Percentiles rank a stretch among this genome's conserved stretches.
Conservation (phyloP, 2,888 invertebrate genomes). For the Meloe dianella region DNA sequence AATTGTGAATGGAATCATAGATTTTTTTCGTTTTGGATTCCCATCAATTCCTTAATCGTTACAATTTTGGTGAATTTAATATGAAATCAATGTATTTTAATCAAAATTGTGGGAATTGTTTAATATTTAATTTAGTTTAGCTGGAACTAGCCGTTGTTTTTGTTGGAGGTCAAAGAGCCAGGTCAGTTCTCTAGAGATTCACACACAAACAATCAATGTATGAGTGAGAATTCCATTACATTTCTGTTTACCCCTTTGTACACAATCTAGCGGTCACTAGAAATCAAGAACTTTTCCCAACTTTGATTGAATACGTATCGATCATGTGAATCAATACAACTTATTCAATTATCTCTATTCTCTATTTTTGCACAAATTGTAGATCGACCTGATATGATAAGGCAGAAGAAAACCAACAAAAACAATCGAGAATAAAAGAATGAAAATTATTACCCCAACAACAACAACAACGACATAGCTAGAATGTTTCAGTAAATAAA, state of each 20-base stretch:
- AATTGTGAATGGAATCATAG: constrained; percentile 1
- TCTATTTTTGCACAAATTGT: neutral
- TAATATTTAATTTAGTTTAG: constrained; percentile 51
- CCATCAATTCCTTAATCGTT: neutral
- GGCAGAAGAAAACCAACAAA: neutral
- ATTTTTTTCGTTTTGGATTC: neutral
- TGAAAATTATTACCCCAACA: neutral
- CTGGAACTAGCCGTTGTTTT: constrained; percentile 45
- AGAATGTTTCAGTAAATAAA: constrained; percentile 18
- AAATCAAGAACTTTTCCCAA: constrained; percentile 52
- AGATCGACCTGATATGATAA: neutral
- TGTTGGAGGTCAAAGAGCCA: constrained; percentile 49
- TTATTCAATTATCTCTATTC: constrained; percentile 41
- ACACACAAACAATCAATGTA: constrained; percentile 28
- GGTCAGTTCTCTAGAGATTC: constrained; percentile 53
- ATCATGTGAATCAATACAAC: constrained; percentile 44
- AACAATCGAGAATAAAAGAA: neutral
- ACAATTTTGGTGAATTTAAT: constrained; percentile 11
- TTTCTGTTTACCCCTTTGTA: constrained; percentile 40
- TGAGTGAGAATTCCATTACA: constrained; percentile 54
- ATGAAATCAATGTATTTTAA: constrained; percentile 32
- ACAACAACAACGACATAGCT: neutral
- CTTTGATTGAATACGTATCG: constrained; percentile 54
- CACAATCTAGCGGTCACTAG: constrained; percentile 53
- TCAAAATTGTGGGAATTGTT: constrained; percentile 37